Base-by-base conservation (phyloP, 2,113 vertebrate species). In the Psophia crepitans region DNA sequence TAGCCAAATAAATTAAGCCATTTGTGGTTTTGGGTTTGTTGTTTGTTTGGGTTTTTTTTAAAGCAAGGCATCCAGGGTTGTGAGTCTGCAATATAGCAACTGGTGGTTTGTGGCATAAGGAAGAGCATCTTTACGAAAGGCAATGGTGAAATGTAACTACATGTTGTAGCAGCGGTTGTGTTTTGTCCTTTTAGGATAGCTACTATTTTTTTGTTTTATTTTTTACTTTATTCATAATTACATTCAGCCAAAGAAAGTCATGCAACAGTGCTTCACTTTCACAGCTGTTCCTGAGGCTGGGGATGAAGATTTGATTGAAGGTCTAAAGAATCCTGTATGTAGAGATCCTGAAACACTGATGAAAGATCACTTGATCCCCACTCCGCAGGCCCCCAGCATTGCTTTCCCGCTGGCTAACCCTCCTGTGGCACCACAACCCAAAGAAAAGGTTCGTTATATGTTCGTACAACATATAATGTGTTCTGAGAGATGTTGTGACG, bases 381-480 rank as follows among this genome's bases (percentile, higher is more conserved):
- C 98, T 5, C 99, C 99, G 1, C 90, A 99, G 81, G 98, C 99
- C 53, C 99, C 99, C 53, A 99, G 98, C 92, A 98, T 99, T 76
- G 99, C 99, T 71, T 99, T 99, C 75, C 98, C 99, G 8, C 96
- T 99, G 28, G 97, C 99, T 70, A 99, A 99, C n/a, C 98, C 99
- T 8, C 96, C 98, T 22, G 98, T 99, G 33, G 98, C 98, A 70
- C 98, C 98, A 11, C 98, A 98, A 48, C 98, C 99, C 33, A 94
- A 86, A 92, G 98, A 97, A 87, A 93, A 98, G 97, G 98, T 99
- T 73, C 30, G 97, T 96, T n/a, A n/a, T n/a, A n/a, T n/a, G n/a
- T n/a, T n/a, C n/a, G n/a, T n/a, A n/a, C n/a, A n/a, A n/a, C 48
- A 22, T n/a, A 2, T 39, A 32, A 61, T 63, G 12, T 87, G 14